Conservation (phyloP, 2,113 vertebrate genomes). For the Xenopus tropicalis region UCB_Xtro_10.0 CM004445.2:6022001-6022500, state of each 20-base stretch:
- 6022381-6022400: conserved; percentile 15
- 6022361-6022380: conserved; percentile 65
- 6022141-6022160: conserved; percentile 78
- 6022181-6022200: conserved; percentile 84
- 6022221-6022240: conserved; percentile 30
- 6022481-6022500: conserved; percentile 30
- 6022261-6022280: conserved; percentile 46
- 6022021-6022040: too few species aligned
- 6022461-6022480: conserved; percentile 33
- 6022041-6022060: too few species aligned
- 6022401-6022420: not conserved
- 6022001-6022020: too few species aligned
- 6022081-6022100: conserved; percentile 67
- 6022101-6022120: conserved; percentile 83
- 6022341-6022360: conserved; percentile 62
- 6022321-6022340: conserved; percentile 54
- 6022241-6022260: conserved; percentile 43
- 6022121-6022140: conserved; percentile 84
- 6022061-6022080: too few species aligned
- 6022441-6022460: conserved; percentile 24
- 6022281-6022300: conserved; percentile 55
- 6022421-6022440: conserved; percentile 13
- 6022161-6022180: conserved; percentile 66
- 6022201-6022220: conserved; percentile 85
- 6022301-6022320: conserved; percentile 55